Evolutionary conservation across 2,888 invertebrate genomes (phyloP), one percentile per base, ranked within the genome.

Genomic region (Eretmocerus hayati): DNA sequence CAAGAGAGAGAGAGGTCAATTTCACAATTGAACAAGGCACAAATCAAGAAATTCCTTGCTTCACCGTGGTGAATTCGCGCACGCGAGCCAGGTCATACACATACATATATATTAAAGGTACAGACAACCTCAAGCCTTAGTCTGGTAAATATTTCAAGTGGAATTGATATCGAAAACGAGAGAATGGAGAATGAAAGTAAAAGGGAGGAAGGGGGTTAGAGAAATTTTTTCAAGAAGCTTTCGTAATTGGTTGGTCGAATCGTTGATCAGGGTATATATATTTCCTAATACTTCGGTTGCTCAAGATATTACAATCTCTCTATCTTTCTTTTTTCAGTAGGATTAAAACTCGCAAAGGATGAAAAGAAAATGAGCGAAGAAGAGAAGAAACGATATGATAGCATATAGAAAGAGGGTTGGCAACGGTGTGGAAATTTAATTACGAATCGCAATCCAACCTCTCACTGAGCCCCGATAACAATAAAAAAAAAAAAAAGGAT

Each of bases 231-330:
- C 64, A 63, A 61, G 61, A 60, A 61, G 61, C 63, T 62, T 61
- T 53, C 56, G 63, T 68, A 68, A 68, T 67, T 67, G 66, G 60
- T 59, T 58, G 60, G 62, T 59, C 67, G 67, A 68, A 67, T 68
- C 66, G 67, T 67, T 66, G 67, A 68, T 67, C 65, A 64, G 62
- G 35, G 40, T 15, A 31, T 46, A 42, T 48, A 42, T 39, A 42
- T 32, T 41, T 30, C 55, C 61, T 62, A 62, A 63, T 59, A 60
- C 60, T 59, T n/a, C n/a, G n/a, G n/a, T n/a, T n/a, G 59, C 62
- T 62, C 60, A 61, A 66, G 62, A 64, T 63, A 64, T 66, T 64
- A 65, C 63, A n/a, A n/a, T n/a, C n/a, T n/a, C n/a, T n/a, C n/a
- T n/a, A n/a, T n/a, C n/a, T n/a, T n/a, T n/a, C n/a, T n/a, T n/a